Evolutionary conservation across 2,888 invertebrate genomes (phyloP).

Genomic region (Diplolepis rosae): DNA sequence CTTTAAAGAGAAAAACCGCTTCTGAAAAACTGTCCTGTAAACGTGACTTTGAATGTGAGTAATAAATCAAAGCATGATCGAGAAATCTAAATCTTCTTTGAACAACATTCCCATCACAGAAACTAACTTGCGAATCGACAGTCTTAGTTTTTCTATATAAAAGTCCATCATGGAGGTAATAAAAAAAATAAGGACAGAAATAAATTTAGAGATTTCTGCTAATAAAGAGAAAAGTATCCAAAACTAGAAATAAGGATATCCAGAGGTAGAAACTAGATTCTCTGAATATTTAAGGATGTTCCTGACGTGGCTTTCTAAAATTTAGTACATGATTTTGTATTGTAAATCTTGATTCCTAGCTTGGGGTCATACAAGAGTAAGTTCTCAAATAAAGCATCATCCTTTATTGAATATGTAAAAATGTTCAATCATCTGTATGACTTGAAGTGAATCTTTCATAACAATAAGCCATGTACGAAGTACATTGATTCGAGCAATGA

Average conservation of each 20-base stretch:
- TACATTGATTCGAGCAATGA: slow-evolving; percentile 35
- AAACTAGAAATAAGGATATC: neutral
- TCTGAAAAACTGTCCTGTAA: neutral
- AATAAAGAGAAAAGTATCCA: neutral
- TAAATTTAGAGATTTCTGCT: too few relatives aligned
- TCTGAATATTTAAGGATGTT: neutral
- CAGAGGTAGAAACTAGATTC: neutral
- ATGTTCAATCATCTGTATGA: slow-evolving; percentile 14
- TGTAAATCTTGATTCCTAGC: neutral
- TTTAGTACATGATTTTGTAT: neutral
- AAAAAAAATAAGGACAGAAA: too few relatives aligned
- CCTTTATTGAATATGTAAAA: slow-evolving; percentile 12
- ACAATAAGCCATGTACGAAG: neutral
- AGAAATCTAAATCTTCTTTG: too few relatives aligned
- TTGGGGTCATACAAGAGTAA: neutral
- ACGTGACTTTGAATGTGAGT: slow-evolving; percentile 6
- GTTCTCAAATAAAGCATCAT: slow-evolving; percentile 1
- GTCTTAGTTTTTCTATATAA: too few relatives aligned
- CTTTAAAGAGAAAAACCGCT: neutral
- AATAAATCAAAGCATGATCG: neutral
- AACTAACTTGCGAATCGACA: too few relatives aligned
- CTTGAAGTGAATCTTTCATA: slow-evolving; percentile 21
- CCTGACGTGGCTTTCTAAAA: neutral
- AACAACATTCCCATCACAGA: too few relatives aligned
- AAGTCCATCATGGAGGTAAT: too few relatives aligned